Base-by-base conservation (phyloP, 2,888 invertebrate species). In the Cephus sareptanus region DNA sequence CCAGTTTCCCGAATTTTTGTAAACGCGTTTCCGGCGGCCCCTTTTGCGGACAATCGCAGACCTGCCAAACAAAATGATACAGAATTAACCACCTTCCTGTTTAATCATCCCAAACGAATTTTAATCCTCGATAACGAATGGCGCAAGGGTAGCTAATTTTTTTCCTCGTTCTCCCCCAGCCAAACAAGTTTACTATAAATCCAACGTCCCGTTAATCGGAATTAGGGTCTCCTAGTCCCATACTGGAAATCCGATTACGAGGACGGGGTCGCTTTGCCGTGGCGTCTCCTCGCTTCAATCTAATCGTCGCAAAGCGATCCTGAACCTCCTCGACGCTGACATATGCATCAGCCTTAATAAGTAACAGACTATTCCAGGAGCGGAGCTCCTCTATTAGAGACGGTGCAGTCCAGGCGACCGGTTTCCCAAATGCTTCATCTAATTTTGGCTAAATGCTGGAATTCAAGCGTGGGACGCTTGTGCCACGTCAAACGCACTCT, bases 21-120 rank as follows among this genome's bases (percentile, higher is more conserved):
- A 71, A 40, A 9, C 75, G 4, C 1, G 83, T 81, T 31, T 80
- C 40, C 15, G 40, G 74, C 0, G 79, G 80, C 75, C 70, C 69
- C 75, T 85, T 82, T 34, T 83, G 85, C 6, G 89, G 88, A 79
- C 91, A 91, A 33, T 87, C 87, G 82, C 92, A 91, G 1, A 89
- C 80, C 83, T 89, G 84, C 1, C 89, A 88, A 89, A 89, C 83
- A 90, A 89, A 78, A 84, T 88, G 80, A 23, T 56, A 56, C 23
- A 56, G 9, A 56, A 56, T 56, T 23, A 15, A 56, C 40, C 6
- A 1, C 0, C 6, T 56, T 56, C 40, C 15, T 1, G 9, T 56
- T 56, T 23, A 9, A 56, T 23, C 15, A 4, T 15, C 15, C 40
- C 40, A 6, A 40, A 4, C 40, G 40, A 40, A 40, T 40, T 40